A percentile compares a stretch with the other conserved stretches of the same genome.
These are phyloP conservation scores for Callipepla squamata DNA, from an alignment of 2,113 vertebrate genomes.

Conservation along the genomic window DNA sequence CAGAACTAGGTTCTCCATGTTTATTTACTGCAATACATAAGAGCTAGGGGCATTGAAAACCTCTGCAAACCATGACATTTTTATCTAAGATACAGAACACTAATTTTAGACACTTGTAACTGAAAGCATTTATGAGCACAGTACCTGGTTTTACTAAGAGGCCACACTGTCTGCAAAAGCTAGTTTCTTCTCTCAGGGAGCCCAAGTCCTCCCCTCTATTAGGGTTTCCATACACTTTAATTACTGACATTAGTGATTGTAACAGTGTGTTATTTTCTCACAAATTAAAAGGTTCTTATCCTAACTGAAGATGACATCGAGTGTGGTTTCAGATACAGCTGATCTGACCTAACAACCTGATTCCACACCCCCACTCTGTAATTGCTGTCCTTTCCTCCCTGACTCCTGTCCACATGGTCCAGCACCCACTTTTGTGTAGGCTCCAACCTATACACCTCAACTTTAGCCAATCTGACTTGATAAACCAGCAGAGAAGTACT, in stretches of 20 bases:
- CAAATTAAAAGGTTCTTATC: not conserved
- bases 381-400: not conserved
- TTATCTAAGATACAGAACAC: not conserved
- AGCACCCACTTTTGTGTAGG: not conserved
- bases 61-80: not conserved
- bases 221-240: not conserved
- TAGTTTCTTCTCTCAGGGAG: not conserved
- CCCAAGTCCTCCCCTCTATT: not conserved
- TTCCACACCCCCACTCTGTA: not conserved
- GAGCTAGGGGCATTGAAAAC: conserved; percentile 5
- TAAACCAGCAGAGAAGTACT: not conserved
- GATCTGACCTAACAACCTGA: not conserved
- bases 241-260: not conserved
- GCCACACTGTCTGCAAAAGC: not conserved
- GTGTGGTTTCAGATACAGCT: not conserved
- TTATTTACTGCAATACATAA: conserved; percentile 11
- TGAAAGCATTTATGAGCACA: not conserved
- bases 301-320: not conserved
- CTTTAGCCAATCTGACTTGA: not conserved
- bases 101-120: not conserved
- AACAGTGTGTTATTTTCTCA: not conserved
- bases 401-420: not conserved
- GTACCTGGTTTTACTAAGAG: not conserved
- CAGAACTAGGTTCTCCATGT: not conserved
- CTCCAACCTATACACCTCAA: not conserved